Conservation (phyloP, 2,113 vertebrate species). For the Protobothrops flavoviridis region DNA sequence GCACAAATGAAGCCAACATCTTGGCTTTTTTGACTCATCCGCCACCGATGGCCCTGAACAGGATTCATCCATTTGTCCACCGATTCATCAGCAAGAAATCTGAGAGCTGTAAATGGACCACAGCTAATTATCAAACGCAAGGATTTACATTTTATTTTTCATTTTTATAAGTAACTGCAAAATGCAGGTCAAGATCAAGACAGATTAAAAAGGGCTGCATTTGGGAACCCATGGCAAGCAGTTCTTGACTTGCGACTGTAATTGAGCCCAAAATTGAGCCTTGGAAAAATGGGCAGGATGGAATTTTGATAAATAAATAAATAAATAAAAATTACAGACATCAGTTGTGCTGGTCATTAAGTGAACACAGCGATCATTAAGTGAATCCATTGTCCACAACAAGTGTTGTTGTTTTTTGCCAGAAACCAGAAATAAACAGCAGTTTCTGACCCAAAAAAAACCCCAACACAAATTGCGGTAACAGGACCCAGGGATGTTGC, state of each 20-base stretch:
- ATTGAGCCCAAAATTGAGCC: not conserved
- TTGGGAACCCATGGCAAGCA: not conserved
- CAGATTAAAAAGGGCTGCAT: not conserved
- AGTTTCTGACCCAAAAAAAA: not conserved
- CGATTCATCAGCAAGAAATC: not conserved
- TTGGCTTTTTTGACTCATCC: no score
- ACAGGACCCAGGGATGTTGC: not conserved
- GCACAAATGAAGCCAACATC: not conserved
- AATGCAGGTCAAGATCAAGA: not conserved
- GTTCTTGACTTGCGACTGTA: no score
- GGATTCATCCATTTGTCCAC: not conserved
- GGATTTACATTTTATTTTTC: not conserved
- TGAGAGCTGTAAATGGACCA: not conserved
- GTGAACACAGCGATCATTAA: not conserved
- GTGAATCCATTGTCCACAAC: not conserved
- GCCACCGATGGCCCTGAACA: not conserved
- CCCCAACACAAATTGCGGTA: not conserved
- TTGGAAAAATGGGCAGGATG: not conserved
- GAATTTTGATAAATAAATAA: not conserved
- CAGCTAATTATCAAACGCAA: not conserved
- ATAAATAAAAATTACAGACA: not conserved
- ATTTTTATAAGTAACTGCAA: not conserved
- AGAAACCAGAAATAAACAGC: not conserved
- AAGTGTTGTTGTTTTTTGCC: not conserved
- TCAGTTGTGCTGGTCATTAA: not conserved